Percentiles rank a stretch among this genome's conserved stretches.
Conservation (phyloP, 2,888 invertebrate species). For the Cosmia pyralina region DNA sequence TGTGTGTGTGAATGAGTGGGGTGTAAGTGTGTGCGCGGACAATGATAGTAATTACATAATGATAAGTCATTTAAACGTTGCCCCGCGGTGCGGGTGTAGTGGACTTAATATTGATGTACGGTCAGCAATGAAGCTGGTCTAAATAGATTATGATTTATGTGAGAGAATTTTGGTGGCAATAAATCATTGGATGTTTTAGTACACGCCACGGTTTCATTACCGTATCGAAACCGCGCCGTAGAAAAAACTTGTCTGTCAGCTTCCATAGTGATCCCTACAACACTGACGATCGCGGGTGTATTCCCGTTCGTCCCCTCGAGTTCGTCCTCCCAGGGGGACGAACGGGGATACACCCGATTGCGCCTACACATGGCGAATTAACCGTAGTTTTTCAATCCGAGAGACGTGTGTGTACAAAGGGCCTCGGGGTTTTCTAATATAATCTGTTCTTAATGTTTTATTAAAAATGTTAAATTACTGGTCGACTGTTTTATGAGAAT, state of each 20-base stretch:
- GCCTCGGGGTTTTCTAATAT: not conserved
- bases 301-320: too few relatives aligned
- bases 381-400: too few relatives aligned
- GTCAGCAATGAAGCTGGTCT: slow-evolving; percentile 70
- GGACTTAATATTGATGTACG: slow-evolving; percentile 78
- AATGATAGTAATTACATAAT: slow-evolving; percentile 90
- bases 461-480: not conserved
- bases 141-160: slow-evolving; percentile 34
- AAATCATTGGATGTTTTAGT: not conserved
- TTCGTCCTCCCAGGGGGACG: too few relatives aligned
- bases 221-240: too few relatives aligned
- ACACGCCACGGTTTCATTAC: too few relatives aligned
- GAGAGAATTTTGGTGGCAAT: not conserved
- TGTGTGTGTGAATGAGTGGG: slow-evolving; percentile 53
- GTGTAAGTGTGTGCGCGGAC: slow-evolving; percentile 74
- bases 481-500: too few relatives aligned
- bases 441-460: not conserved
- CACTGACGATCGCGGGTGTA: too few relatives aligned
- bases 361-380: too few relatives aligned
- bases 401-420: too few relatives aligned
- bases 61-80: slow-evolving; percentile 89
- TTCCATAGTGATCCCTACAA: too few relatives aligned
- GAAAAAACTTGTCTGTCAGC: too few relatives aligned
- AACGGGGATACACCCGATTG: too few relatives aligned
- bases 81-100: slow-evolving; percentile 84